A percentile compares a stretch with the other conserved stretches of the same genome.
These are phyloP conservation scores for Eulemur rufifrons DNA, from an alignment of 2,113 vertebrate genomes.

Conservation along the genomic window DNA sequence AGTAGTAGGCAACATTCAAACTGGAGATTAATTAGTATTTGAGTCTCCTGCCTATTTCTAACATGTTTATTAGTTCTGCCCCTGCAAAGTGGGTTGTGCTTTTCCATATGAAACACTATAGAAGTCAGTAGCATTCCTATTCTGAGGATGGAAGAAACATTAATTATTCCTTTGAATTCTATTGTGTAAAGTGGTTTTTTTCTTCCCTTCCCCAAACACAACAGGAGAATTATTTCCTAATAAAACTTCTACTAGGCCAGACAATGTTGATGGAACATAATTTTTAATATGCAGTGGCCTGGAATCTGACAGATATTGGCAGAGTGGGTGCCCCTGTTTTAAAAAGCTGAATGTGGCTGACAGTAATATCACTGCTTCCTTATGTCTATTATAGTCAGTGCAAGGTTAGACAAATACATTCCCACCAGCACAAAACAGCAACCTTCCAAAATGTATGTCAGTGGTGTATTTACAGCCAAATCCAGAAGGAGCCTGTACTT, in stretches of 20 bases:
- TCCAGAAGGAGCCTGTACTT: conserved; percentile 80
- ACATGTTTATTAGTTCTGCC: neutral
- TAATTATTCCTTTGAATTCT: conserved; percentile 59
- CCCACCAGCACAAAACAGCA: conserved; percentile 72
- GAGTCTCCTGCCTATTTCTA: neutral
- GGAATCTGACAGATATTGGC: conserved; percentile 74
- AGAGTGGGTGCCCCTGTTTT: conserved; percentile 66
- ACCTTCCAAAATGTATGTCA: conserved; percentile 80
- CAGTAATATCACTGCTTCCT: conserved; percentile 70
- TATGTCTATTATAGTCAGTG: conserved; percentile 59
- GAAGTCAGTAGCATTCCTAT: neutral
- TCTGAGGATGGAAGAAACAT: neutral
- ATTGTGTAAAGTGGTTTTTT: neutral
- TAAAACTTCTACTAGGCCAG: conserved; percentile 63
- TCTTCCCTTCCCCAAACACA: conserved; percentile 43
- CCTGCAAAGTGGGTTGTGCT: neutral
- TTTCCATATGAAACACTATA: conserved; percentile 10
- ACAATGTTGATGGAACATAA: conserved; percentile 63
- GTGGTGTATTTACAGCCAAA: conserved; percentile 84
- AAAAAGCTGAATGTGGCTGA: conserved; percentile 49
- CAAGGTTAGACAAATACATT: conserved; percentile 75
- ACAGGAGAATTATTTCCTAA: conserved; percentile 56
- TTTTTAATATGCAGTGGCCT: conserved; percentile 71
- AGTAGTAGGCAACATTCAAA: neutral
- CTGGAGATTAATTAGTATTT: neutral